Base-by-base conservation (phyloP, 2,888 invertebrate species). In the Amorpha juglandis region DNA sequence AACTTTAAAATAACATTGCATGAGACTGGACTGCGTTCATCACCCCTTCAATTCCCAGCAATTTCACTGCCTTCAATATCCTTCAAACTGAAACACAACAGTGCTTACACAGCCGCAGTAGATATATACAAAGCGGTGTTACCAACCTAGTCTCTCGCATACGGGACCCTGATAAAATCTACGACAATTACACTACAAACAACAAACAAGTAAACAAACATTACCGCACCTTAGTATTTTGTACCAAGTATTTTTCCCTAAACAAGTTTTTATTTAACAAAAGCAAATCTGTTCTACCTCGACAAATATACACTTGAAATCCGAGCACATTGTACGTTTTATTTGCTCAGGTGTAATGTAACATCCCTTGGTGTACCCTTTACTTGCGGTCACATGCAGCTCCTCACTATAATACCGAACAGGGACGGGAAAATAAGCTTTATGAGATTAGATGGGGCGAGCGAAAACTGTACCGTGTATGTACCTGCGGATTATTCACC, bases 401-500 rank as follows among this genome's bases (percentile, higher is more conserved):
- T 74, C 75, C 68, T 75, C 76, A 78, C 75, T 78, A 78, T 73
- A 74, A 68, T 72, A 72, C 77, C 79, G 76, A 38, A 67, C 27
- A 68, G 77, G 76, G 78, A 76, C 73, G 77, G 71, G 75, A 74
- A 80, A 81, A 80, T 84, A 84, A 83, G 86, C 84, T 83, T 84
- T 79, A 82, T 78, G 76, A 82, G 87, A 83, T 88, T 87, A 87
- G 70, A 76, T 66, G 80, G 78, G 80, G 77, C 76, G 74, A 70
- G 75, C 70, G 71, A 70, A 71, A n/a, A n/a, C n/a, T n/a, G n/a
- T 74, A 75, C 71, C 67, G 52, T 66, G 62, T 53, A 70, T 51
- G 66, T 69, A 73, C 69, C 64, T 58, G 16, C 8, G 12, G 38
- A 42, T 58, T 58, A 38, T 2, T 6, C 1, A 8, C 0, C 14